phyloP scores from a whole-genome alignment of 2,888 invertebrate species.

The Chymomyza caudatula region DNA sequence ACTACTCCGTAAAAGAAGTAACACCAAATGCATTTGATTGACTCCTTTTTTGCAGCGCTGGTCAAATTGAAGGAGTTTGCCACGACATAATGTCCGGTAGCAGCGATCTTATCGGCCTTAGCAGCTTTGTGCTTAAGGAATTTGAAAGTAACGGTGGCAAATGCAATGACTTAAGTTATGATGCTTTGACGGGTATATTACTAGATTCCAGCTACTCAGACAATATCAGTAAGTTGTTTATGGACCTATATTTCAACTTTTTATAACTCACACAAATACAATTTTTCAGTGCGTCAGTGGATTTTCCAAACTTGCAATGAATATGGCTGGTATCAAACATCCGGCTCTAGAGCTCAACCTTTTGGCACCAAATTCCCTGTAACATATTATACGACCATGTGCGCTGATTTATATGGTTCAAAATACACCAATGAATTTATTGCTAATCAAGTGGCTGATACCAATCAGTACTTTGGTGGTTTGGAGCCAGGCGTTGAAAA shows the following conservation, averaged over 20 bases:
- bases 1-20: fast-evolving
- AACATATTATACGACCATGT: slow-evolving; percentile 61
- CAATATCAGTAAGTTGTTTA: slow-evolving; percentile 62
- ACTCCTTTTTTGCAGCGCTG: slow-evolving; percentile 44
- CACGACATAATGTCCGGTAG: slow-evolving; percentile 58
- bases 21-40: no score
- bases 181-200: slow-evolving; percentile 46
- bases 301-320: slow-evolving; percentile 91
- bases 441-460: slow-evolving; percentile 59
- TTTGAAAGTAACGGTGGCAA: slow-evolving; percentile 32
- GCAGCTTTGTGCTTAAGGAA: slow-evolving; percentile 50
- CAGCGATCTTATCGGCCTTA: slow-evolving; percentile 63
- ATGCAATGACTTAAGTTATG: slow-evolving; percentile 70
- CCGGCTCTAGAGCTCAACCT: slow-evolving; percentile 81
- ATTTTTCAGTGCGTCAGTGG: slow-evolving; percentile 82
- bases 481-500: slow-evolving; percentile 78
- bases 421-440: slow-evolving; percentile 60
- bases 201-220: slow-evolving; percentile 44
- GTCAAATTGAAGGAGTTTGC: slow-evolving; percentile 66
- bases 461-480: slow-evolving; percentile 79
- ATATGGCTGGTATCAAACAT: slow-evolving; percentile 90
- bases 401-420: slow-evolving; percentile 69
- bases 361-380: slow-evolving; percentile 77
- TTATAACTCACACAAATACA: background rate
- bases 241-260: background rate